These are phyloP conservation scores for Sinocyclocheilus rhinocerous DNA, from an alignment of 2,113 vertebrate genomes.

Conservation along the genomic window DNA sequence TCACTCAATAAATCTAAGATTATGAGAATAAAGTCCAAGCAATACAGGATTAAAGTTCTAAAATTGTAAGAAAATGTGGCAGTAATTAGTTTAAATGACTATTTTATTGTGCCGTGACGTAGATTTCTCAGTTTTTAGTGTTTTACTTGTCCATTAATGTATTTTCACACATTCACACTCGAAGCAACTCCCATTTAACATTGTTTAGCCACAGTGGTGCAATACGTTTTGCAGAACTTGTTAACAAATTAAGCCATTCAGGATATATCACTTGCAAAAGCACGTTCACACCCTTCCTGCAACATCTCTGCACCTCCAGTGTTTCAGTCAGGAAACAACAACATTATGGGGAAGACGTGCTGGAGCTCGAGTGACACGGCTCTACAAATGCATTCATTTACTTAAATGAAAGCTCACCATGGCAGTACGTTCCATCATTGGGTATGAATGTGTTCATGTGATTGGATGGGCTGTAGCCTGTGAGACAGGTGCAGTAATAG, in stretches of 20 bases:
- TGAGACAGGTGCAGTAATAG: conserved; percentile 88
- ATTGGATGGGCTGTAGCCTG: conserved; percentile 89
- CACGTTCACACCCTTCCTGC: conserved; percentile 18
- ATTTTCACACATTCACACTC: neutral
- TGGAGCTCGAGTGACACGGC: neutral
- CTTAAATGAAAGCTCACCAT: conserved; percentile 73
- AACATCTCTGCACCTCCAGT: neutral
- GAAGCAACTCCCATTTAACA: neutral
- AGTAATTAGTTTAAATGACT: too few relatives aligned
- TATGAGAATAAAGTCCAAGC: too few relatives aligned
- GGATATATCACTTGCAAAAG: conserved; percentile 30
- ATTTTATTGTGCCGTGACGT: too few relatives aligned
- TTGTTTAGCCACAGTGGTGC: neutral
- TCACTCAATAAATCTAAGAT: too few relatives aligned
- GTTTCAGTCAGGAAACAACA: neutral
- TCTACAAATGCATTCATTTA: neutral
- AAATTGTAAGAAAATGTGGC: too few relatives aligned
- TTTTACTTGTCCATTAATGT: neutral
- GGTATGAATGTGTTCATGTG: conserved; percentile 87
- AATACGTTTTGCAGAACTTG: neutral
- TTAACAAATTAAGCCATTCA: conserved; percentile 6
- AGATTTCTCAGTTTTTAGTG: neutral
- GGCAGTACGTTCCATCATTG: conserved; percentile 92
- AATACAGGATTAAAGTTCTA: too few relatives aligned
- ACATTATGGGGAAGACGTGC: neutral